These are phyloP conservation scores for Drosophila anomalipes DNA, from an alignment of 2,888 invertebrate species.

Conservation along the genomic window DNA sequence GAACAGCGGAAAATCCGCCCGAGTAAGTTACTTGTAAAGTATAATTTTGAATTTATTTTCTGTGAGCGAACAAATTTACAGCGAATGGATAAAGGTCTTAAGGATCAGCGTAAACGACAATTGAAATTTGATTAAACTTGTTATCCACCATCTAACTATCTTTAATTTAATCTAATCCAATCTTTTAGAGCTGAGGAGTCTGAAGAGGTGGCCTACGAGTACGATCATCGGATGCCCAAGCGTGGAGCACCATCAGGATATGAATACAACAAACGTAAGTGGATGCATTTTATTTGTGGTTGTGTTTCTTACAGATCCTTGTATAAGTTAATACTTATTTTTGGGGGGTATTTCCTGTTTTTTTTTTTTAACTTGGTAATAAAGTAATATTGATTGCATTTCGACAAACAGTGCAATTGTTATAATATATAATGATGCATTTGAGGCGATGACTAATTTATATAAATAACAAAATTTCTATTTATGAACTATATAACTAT, in stretches of 20 bases:
- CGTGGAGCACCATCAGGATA: constrained; percentile 65
- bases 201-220: constrained; percentile 70
- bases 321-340: constrained; percentile 1
- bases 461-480: constrained; percentile 34
- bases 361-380: constrained; percentile 21
- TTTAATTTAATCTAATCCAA: constrained; percentile 3
- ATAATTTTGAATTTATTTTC: constrained; percentile 64
- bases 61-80: constrained; percentile 24
- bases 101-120: constrained; percentile 18
- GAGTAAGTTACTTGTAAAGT: constrained; percentile 80
- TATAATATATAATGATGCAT: constrained; percentile 21
- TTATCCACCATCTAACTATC: neutral
- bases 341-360: constrained; percentile 9
- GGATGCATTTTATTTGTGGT: constrained; percentile 2
- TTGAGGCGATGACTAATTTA: constrained; percentile 38
- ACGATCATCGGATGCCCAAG: constrained; percentile 70
- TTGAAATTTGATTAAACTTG: constrained; percentile 22
- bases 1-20: constrained; percentile 76
- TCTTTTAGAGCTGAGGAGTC: constrained; percentile 65
- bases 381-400: constrained; percentile 31
- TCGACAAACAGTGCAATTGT: constrained; percentile 11
- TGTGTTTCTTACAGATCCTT: constrained; percentile 6
- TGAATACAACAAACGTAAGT: constrained; percentile 78
- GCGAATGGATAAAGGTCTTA: constrained; percentile 25
- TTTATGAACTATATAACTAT: constrained; percentile 27